Conservation (phyloP, 2,888 invertebrate species). For the Drosophila borborema region DNA sequence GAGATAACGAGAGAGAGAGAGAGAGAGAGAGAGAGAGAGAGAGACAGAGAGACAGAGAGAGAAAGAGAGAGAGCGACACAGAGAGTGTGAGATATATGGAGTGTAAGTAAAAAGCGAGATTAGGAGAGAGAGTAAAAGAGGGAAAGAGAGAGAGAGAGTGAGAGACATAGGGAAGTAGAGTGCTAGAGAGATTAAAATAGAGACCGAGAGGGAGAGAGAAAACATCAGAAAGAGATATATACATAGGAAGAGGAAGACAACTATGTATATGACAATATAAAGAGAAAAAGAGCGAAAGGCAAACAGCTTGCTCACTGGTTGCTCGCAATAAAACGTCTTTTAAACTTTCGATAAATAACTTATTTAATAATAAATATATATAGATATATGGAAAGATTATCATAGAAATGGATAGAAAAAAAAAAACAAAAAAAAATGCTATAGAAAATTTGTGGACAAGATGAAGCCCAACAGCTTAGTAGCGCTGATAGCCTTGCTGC, state of each 20-base stretch:
- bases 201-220: background rate
- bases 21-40: background rate
- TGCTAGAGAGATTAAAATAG: background rate
- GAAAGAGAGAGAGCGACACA: no score
- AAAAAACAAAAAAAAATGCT: constrained; percentile 33
- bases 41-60: background rate
- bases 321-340: background rate
- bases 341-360: constrained; percentile 62
- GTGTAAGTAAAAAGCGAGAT: background rate
- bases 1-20: background rate
- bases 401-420: constrained; percentile 32
- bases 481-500: constrained; percentile 59
- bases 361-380: constrained; percentile 59
- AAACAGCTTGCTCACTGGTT: no score
- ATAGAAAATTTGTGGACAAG: constrained; percentile 27
- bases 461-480: constrained; percentile 41
- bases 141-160: background rate
- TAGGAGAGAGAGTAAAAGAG: no score
- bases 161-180: background rate
- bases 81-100: background rate
- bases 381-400: constrained; percentile 33
- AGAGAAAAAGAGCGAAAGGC: background rate
- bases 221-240: background rate
- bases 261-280: no score
- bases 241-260: background rate